Percentiles rank a stretch among this genome's conserved stretches.
These are phyloP conservation scores for Amiota communis DNA, from an alignment of 2,888 invertebrate genomes.

Conservation along the genomic window DNA sequence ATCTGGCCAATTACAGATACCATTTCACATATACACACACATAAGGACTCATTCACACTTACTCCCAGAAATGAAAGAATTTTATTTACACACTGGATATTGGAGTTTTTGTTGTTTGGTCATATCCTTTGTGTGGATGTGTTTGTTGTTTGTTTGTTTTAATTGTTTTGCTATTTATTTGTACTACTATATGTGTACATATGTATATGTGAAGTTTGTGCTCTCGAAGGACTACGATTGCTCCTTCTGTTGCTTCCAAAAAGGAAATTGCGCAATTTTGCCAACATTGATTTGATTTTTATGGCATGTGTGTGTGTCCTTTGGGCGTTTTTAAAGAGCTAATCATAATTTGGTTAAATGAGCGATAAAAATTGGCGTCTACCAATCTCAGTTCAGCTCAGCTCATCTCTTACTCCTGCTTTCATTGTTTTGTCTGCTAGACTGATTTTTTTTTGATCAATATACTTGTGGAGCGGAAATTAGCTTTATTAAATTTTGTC, in stretches of 20 bases:
- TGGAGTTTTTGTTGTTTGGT: background rate
- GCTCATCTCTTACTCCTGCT: background rate
- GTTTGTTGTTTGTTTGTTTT: conserved; percentile 16
- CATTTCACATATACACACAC: conserved; percentile 8
- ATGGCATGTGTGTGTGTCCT: conserved; percentile 10
- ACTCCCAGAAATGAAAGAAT: background rate
- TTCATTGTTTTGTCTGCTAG: background rate
- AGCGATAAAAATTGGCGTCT: conserved; percentile 21
- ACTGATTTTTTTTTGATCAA: background rate
- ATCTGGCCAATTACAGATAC: conserved; percentile 26
- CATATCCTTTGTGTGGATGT: background rate
- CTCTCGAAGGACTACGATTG: background rate
- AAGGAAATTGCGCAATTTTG: conserved; percentile 27
- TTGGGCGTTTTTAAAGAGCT: conserved; percentile 18
- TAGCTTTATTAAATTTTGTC: conserved; percentile 43
- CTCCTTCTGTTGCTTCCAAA: conserved; percentile 1
- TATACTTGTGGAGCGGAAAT: conserved; percentile 35
- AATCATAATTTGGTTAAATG: conserved; percentile 28
- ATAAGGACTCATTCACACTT: too few relatives aligned
- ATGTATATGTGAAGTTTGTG: background rate
- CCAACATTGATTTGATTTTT: conserved; percentile 22
- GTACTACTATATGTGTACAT: too few relatives aligned
- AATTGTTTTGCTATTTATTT: conserved; percentile 28
- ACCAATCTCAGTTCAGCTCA: background rate
- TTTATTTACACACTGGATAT: conserved; percentile 27